These are phyloP conservation scores for Stichodactyla mertensii DNA, from an alignment of 64 coral and sea anemone genomes.

Conservation along the genomic window DNA sequence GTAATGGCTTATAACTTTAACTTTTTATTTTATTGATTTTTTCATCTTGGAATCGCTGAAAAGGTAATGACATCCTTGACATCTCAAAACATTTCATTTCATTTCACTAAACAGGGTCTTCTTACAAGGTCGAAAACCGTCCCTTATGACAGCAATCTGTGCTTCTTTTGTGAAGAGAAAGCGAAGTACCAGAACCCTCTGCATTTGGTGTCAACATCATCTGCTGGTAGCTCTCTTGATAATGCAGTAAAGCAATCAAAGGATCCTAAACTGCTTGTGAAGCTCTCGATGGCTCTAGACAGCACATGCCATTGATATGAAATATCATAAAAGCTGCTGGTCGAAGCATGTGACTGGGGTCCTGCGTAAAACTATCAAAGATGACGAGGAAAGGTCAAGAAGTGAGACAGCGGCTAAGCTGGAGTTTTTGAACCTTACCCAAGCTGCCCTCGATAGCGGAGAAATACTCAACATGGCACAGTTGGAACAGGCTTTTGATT, in stretches of 20 bases:
- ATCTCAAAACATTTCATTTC: no score
- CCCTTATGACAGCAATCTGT: slow-evolving; percentile 32
- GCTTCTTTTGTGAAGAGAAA: slow-evolving; percentile 33
- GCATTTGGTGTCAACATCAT: background rate
- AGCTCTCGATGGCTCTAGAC: slow-evolving; percentile 17
- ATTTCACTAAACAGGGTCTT: no score
- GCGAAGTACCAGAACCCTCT: slow-evolving; percentile 4
- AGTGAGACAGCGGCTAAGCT: slow-evolving; percentile 20
- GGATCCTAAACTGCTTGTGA: slow-evolving; percentile 7
- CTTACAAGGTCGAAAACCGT: slow-evolving; percentile 38
- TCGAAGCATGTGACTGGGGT: background rate
- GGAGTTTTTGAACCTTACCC: slow-evolving; percentile 3
- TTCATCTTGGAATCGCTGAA: no score
- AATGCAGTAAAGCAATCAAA: background rate
- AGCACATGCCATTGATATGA: background rate
- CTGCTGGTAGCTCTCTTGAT: slow-evolving; percentile 16
- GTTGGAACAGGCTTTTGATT: slow-evolving; percentile 12
- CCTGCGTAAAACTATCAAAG: background rate
- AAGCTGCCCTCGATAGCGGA: background rate
- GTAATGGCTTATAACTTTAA: no score
- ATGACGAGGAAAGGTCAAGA: background rate
- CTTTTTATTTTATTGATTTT: no score
- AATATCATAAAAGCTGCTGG: slow-evolving; percentile 23
- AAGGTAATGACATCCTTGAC: no score
- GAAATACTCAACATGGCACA: background rate